Base-by-base conservation (phyloP, 2,888 invertebrate genomes). In the Fabriciana adippe region DNA sequence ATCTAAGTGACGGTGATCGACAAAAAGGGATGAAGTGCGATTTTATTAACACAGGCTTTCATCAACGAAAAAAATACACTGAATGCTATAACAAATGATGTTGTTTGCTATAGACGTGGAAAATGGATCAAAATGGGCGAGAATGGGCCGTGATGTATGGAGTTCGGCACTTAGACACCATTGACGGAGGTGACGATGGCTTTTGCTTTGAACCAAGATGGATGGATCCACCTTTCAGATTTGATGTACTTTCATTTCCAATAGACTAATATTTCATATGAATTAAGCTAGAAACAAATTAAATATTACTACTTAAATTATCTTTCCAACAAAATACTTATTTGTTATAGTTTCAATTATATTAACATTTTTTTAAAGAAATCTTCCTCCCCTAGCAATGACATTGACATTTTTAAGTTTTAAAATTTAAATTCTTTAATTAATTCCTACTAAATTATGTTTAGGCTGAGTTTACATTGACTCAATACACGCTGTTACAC, bases 1-100 rank as follows among this genome's bases (percentile, higher is more conserved):
- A 81, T 83, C 84, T 92, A 92, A 92, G 92, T 92, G 92, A 92
- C 90, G 90, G 88, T 92, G 92, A 92, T 92, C 92, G 87, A 91
- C 92, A 90, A 92, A 92, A 92, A 89, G 80, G 87, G 83, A 90
- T 91, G 89, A 88, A 91, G 89, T 89, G 91, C 90, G 86, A 90
- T 91, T 92, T 90, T 92, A 91, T 91, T 89, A 92, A 90, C 91
- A 88, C 84, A 78, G 80, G 84, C 89, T 89, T 87, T 88, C 89
- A 88, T 87, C 86, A 86, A 83, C 79, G 82, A 85, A 87, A 88
- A 88, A 87, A 90, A 88, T 85, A 85, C 86, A 85, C 81, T 87
- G 85, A 88, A 83, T 84, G 84, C 78, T 77, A 79, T 92, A 91
- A 92, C 92, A 92, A 92, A 92, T 91, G 92, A 92, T 92, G 90